A percentile compares a stretch with the other conserved stretches of the same genome.
These are phyloP conservation scores for Hydractinia symbiolongicarpus DNA, from an alignment of 30 jellyfish, hydroid and myxozoan genomes.

Conservation along the genomic window DNA sequence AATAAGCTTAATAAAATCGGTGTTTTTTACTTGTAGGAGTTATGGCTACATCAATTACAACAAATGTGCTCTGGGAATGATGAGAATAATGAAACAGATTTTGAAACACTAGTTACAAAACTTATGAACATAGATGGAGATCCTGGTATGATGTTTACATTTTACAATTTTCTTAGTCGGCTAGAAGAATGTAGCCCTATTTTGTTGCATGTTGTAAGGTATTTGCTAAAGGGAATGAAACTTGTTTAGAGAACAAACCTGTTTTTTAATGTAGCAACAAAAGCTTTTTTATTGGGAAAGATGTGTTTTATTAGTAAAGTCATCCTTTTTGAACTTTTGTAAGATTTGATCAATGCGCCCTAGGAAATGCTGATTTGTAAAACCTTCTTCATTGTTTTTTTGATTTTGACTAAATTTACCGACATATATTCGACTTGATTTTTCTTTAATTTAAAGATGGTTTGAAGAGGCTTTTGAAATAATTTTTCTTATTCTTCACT, in stretches of 20 bases:
- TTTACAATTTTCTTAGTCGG: neutral
- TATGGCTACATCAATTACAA: constrained; percentile 59
- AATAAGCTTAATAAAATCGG: too few relatives aligned
- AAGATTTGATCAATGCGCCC: too few relatives aligned
- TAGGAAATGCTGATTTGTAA: neutral
- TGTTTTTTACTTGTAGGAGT: constrained; percentile 42
- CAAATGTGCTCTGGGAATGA: constrained; percentile 42
- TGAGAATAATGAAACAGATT: constrained; percentile 56
- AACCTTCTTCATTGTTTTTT: neutral
- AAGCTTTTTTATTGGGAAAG: too few relatives aligned
- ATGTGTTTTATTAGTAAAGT: too few relatives aligned
- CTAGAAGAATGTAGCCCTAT: neutral
- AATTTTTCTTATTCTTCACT: too few relatives aligned
- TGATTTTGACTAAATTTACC: too few relatives aligned
- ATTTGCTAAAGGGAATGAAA: neutral
- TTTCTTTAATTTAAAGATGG: too few relatives aligned
- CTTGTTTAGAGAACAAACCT: neutral
- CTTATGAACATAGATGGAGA: constrained; percentile 94
- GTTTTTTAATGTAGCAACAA: too few relatives aligned
- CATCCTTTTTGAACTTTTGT: too few relatives aligned
- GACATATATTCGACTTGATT: too few relatives aligned
- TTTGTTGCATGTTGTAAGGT: too few relatives aligned
- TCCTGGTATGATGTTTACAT: constrained; percentile 39
- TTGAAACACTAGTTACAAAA: constrained; percentile 68
- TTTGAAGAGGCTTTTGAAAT: too few relatives aligned